Base-by-base conservation (phyloP, 2,113 vertebrate species). In the Phaethon lepturus region DNA sequence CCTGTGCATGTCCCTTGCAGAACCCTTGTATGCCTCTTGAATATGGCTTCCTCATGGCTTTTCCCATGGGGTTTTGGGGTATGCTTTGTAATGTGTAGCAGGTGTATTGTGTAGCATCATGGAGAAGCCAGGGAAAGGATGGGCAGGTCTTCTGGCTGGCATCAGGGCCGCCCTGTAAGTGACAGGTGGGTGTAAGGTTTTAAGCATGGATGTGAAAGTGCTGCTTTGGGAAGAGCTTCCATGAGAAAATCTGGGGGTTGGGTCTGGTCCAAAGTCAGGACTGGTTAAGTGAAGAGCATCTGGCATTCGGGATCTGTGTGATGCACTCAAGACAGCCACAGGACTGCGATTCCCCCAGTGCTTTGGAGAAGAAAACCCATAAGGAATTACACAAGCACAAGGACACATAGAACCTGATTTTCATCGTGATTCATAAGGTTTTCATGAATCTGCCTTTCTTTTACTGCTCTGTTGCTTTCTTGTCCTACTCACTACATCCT, bases 261-360 rank as follows among this genome's bases (percentile, higher is more conserved):
- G 10, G 7, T 62, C 40, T 71, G 9, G 5, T 58, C 18, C 1
- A 2, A 77, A 60, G 60, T 22, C 55, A 49, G 55, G 22, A 60
- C 8, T 42, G 5, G 12, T 64, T 56, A 90, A 81, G 22, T 64
- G 10, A 42, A 62, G 29, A 17, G 8, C 40, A 10, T 13, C 67
- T 95, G 47, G 17, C 44, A 25, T 0, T 73, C 29, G 8, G 28
- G 9, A 25, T 77, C 26, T 28, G 19, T 73, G 8, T 60, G 45
- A 19, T 60, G 23, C 10, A 7, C 11, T 40, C 17, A 73, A n/a
- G 33, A 18, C 8, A 45, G 20, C 13, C n/a, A 15, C 10, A 18
- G 64, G 33, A 40, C 35, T 69, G 44, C 0, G 0, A 13, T 81
- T 80, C 24, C 7, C 6, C 7, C 0, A 0, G 3, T 47, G 47